These are phyloP conservation scores for Panulirus ornatus DNA, from an alignment of 1,140 invertebrate genomes.

Conservation along the genomic window DNA sequence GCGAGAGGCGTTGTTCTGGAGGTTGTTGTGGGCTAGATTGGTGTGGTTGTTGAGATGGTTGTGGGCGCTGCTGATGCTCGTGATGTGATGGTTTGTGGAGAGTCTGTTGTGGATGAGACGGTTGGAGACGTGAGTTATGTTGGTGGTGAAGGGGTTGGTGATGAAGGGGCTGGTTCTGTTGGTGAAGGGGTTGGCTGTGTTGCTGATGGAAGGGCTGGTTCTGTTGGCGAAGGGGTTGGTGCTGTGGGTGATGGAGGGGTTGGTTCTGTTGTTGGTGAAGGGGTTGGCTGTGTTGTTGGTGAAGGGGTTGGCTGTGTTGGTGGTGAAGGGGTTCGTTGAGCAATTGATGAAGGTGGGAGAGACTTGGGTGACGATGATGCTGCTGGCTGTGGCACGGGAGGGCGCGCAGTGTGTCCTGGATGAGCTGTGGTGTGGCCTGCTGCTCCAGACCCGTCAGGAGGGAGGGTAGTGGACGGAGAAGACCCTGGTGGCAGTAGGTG, in stretches of 20 bases:
- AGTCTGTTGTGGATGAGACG: too few species aligned
- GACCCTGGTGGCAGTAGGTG: conserved; percentile 15
- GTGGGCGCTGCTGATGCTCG: background rate
- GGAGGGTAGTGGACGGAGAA: conserved; percentile 34
- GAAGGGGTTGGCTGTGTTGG: background rate
- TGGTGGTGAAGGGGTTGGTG: too few species aligned
- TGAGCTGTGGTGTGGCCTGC: conserved; percentile 13
- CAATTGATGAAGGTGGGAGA: background rate
- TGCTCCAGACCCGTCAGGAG: background rate
- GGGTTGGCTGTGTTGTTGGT: too few species aligned
- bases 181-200: background rate
- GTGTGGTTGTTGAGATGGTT: background rate
- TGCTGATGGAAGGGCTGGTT: background rate
- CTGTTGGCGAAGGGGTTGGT: background rate
- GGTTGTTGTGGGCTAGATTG: too few species aligned
- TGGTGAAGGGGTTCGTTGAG: background rate
- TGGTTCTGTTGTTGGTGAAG: background rate
- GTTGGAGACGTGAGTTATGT: too few species aligned
- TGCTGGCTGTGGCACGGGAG: conserved; percentile 3
- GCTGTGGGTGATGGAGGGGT: background rate
- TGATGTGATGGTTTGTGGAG: background rate
- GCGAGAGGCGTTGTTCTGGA: too few species aligned
- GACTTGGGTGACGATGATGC: background rate
- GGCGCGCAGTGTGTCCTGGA: conserved; percentile 10
- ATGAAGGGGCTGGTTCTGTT: too few species aligned